Evolutionary conservation across 2,797 vertebrate genomes (phyloP), one percentile per base, ranked within the genome.

Genomic region (Anas georgica): DNA sequence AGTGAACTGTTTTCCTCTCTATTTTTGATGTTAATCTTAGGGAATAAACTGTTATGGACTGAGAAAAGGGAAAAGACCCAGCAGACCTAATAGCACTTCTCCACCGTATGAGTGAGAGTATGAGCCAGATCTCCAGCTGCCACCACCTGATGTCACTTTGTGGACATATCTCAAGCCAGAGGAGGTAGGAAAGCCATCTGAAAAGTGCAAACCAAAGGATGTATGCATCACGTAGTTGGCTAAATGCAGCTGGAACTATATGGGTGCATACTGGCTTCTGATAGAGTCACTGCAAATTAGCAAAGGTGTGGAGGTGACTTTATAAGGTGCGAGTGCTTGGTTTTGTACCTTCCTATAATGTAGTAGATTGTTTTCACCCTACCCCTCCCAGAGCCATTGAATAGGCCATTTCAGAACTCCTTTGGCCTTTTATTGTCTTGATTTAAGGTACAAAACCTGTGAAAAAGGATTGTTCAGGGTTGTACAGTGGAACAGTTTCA

Each of bases 391-490:
- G 39, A 33, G 66, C 12, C 17, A 10, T 50, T 93, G 73, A 86
- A 82, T n/a, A 31, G 85, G 88, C 17, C 52, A 20, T 62, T 83
- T 79, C 66, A 75, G 58, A 79, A 46, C 4, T 33, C 23, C 13
- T 66, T 31, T 52, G 76, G 82, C 79, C 75, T 76, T 86, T 84
- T 56, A 29, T 41, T 14, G 39, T 15, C 4, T 43, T 58, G 83
- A 48, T n/a, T 69, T 70, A 79, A 29, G 74, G 85, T 12, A 16
- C 29, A 25, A 31, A 63, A 83, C 31, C 72, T 43, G 84, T 25
- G 77, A 85, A 76, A 77, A 75, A 39, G 78, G 66, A 93, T 97
- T 92, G 91, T 95, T 94, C 1, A 1, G 83, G 73, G 87, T 91
- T 80, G 84, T 46, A 35, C 33, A 35, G 70, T 26, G 90, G 90